These are phyloP conservation scores for Achlya flavicornis DNA, from an alignment of 2,888 invertebrate species.

Conservation along the genomic window DNA sequence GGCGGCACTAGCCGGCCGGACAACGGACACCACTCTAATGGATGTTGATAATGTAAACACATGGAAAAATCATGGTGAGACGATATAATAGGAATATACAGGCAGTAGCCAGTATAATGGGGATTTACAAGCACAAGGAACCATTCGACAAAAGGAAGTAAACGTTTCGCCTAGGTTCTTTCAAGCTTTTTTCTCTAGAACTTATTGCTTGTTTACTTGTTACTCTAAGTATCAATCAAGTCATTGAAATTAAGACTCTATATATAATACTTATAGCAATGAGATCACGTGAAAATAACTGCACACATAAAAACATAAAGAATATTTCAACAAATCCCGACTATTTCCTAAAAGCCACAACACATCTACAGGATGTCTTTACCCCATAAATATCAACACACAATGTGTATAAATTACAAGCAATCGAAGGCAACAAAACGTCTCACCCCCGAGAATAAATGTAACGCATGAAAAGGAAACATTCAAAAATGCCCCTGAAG, in stretches of 20 bases:
- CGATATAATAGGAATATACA: background rate
- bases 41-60: conserved; percentile 71
- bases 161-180: background rate
- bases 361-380: conserved; percentile 4
- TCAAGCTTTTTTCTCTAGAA: no score
- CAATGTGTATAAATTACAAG: conserved; percentile 55
- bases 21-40: conserved; percentile 53
- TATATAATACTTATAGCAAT: no score
- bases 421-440: conserved; percentile 57
- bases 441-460: conserved; percentile 57
- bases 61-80: conserved; percentile 34
- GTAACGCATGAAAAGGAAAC: conserved; percentile 53
- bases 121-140: background rate
- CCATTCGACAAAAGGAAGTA: no score
- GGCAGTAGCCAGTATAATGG: background rate
- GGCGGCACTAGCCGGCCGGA: conserved; percentile 45
- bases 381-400: conserved; percentile 50
- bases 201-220: no score
- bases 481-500: conserved; percentile 69
- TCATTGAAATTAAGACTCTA: no score
- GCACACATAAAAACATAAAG: background rate
- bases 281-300: background rate
- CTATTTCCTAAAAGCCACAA: conserved; percentile 11
- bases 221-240: no score
- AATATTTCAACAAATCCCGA: background rate